Base-by-base conservation (phyloP, 2,888 invertebrate genomes). In the Iselma pallidipennis region DNA sequence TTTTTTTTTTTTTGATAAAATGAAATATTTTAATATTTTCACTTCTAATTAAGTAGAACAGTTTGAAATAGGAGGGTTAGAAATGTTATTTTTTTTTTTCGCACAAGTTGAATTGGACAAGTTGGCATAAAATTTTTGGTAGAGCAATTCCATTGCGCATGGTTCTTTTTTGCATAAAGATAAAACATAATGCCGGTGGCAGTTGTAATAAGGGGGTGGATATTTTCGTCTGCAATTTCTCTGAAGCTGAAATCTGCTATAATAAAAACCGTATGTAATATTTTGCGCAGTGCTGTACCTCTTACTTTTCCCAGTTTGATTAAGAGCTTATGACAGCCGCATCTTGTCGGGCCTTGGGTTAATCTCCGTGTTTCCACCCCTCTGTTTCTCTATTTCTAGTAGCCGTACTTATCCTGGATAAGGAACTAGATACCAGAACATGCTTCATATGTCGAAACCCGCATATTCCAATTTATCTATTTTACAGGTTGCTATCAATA, bases 321-420 rank as follows among this genome's bases (percentile, higher is more conserved):
- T 66, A 66, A 66, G 59, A 65, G 66, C 66, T 66, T 66, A 66
- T 66, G 64, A 64, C 66, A 66, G 63, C 48, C 57, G 61, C 61
- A 60, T 66, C 63, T 66, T 66, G 63, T 64, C 61, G 61, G 54
- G 55, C 23, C 59, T 59, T 49, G 63, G 61, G 59, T 61, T 61
- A 64, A 64, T 65, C 64, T 58, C 57, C 23, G 23, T 63, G 49
- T 61, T 61, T 58, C 54, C 51, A 48, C 51, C 45, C 59, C 54
- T 58, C 60, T 58, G 9, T 45, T 58, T 26, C 23, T n/a, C 16
- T 23, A 23, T 16, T 29, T 48, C 23, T 42, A 21, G 45, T 55
- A 57, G 16, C 21, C 29, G 14, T 16, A 26, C n/a, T 63, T 55
- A 62, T 63, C 58, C 55, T 49, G 26, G 45, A 48, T 55, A 55